Conservation (phyloP, 2,113 vertebrate genomes). For the Anoura caudifer region DNA sequence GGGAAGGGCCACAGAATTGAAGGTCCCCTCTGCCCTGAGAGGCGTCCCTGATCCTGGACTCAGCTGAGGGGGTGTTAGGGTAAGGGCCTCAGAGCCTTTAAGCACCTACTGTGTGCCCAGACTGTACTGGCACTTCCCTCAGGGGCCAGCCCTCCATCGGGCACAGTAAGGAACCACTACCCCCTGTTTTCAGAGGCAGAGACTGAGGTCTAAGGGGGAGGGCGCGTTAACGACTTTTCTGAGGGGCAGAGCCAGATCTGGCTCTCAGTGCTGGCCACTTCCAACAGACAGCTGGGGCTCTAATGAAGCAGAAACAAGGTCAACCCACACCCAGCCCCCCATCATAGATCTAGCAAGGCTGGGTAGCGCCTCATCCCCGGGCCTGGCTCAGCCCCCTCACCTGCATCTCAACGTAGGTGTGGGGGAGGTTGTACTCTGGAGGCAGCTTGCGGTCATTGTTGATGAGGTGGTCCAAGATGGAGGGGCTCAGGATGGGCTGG, state of each 20-base stretch:
- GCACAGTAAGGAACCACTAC: not conserved
- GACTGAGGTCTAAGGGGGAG: not conserved
- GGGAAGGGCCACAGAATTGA: not conserved
- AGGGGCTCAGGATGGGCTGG: constrained; percentile 92
- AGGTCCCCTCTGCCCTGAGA: not conserved
- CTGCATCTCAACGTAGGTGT: constrained; percentile 96
- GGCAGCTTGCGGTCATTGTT: constrained; percentile 95
- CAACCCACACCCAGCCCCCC: not conserved
- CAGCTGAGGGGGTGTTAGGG: not conserved
- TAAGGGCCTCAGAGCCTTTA: not conserved
- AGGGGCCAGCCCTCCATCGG: not conserved
- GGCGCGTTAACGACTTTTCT: no score
- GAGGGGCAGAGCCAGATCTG: not conserved
- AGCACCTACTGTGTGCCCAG: not conserved
- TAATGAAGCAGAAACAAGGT: not conserved
- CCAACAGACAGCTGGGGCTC: not conserved
- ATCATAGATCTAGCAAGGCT: not conserved
- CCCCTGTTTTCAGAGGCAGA: no score
- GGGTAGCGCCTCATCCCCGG: rapidly evolving
- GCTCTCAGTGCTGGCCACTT: not conserved
- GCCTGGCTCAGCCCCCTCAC: constrained; percentile 65
- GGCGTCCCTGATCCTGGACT: not conserved
- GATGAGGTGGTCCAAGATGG: constrained; percentile 93
- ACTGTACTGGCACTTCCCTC: not conserved
- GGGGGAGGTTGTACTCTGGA: constrained; percentile 92